Evolutionary conservation across 2,888 invertebrate species (phyloP), one percentile per base, ranked within the genome.

Genomic region (Limenitis camilla): DNA sequence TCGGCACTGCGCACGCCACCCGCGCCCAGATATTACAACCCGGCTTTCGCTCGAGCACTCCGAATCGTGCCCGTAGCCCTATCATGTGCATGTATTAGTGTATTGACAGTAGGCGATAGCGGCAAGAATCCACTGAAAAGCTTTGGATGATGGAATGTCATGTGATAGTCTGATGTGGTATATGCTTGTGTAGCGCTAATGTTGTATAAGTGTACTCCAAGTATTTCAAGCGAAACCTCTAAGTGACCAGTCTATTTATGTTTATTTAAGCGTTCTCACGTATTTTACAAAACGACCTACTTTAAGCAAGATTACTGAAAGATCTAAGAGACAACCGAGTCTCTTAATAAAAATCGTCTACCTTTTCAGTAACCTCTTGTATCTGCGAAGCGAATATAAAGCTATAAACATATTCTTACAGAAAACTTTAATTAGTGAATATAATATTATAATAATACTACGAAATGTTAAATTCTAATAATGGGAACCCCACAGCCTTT

Each of bases 1-100:
- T 61, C 81, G 80, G 81, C 86, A 84, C 85, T 85, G 85, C 71
- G 83, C 80, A 83, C 80, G 83, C 83, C 85, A 84, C 78, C 76
- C 81, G 75, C 72, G 72, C 68, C 79, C 80, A 71, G 81, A 77
- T 81, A 83, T 78, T 77, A 85, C 82, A 71, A 83, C 74, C 70
- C 75, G 84, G 71, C 76, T 79, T 74, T 84, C 84, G 78, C 76
- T 78, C 67, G 82, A 72, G 74, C 85, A 76, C 72, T 85, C 84
- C 67, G 74, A 80, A 71, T 78, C 79, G 78, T 78, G 79, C 74
- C 85, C 84, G 85, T 76, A 83, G 65, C 85, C 86, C 85, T 86
- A 83, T 69, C 68, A 45, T 62, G 59, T 70, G 67, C 72, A 69
- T 71, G 73, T 72, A 66, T 62, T 59, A 74, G 77, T 81, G 70